Evolutionary conservation across 2,888 invertebrate species (phyloP).

Genomic region (Cephus runcator): DNA sequence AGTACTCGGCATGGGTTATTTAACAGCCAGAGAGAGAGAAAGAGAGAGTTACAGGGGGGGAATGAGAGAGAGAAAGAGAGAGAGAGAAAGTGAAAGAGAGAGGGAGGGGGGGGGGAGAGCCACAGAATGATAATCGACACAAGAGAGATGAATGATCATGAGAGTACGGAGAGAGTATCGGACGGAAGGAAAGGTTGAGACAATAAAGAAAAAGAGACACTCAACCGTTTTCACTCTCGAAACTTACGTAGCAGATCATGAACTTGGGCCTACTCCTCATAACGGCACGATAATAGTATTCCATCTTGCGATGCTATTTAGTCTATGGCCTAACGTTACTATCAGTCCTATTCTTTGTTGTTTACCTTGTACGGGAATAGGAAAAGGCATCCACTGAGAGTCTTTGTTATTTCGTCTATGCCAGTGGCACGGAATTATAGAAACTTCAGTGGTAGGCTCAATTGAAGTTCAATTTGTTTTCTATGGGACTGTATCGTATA

Average conservation of each 20-base stretch:
- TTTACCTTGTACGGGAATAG: background rate
- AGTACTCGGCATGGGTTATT: background rate
- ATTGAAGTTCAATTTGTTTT: background rate
- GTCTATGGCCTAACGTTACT: background rate
- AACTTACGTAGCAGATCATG: constrained; percentile 49
- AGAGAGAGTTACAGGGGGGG: constrained; percentile 5
- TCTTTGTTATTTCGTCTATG: background rate
- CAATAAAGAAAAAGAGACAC: constrained; percentile 6
- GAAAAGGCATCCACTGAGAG: background rate
- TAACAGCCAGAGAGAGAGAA: background rate
- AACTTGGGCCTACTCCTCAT: constrained; percentile 43
- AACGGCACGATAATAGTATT: constrained; percentile 35
- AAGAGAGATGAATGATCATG: background rate
- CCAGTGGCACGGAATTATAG: background rate
- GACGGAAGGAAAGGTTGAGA: background rate
- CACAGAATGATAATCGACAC: constrained; percentile 9
- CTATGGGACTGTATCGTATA: background rate
- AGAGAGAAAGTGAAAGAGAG: constrained; percentile 4
- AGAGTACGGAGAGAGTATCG: background rate
- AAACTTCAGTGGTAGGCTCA: background rate
- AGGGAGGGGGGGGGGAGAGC: background rate
- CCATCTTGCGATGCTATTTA: constrained; percentile 31
- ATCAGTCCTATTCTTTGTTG: constrained; percentile 5
- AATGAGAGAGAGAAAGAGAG: constrained; percentile 5
- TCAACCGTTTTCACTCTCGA: constrained; percentile 54